Percentiles rank a stretch among this genome's conserved stretches.
These are phyloP conservation scores for Exephanes ischioxanthus DNA, from an alignment of 2,888 invertebrate species.

Conservation along the genomic window DNA sequence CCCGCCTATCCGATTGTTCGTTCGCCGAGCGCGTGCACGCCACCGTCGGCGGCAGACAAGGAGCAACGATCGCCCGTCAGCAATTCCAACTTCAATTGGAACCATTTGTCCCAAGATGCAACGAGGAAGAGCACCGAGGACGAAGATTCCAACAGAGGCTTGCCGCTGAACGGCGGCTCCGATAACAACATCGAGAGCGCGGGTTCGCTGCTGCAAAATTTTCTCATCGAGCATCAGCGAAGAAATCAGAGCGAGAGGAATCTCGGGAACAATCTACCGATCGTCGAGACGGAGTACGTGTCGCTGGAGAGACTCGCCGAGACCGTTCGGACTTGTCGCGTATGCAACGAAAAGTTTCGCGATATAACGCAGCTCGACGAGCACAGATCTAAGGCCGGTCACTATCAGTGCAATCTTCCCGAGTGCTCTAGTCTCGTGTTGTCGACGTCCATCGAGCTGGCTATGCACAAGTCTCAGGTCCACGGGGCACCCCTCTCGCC, in stretches of 20 bases:
- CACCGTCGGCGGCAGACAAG: conserved; percentile 29
- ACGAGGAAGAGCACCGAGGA: conserved; percentile 71
- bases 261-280: conserved; percentile 64
- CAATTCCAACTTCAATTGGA: conserved; percentile 79
- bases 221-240: conserved; percentile 81
- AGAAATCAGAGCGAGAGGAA: conserved; percentile 67
- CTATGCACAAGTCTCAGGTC: conserved; percentile 80
- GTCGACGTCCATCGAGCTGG: conserved; percentile 77
- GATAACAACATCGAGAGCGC: conserved; percentile 74
- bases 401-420: conserved; percentile 85
- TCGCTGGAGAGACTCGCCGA: conserved; percentile 88
- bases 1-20: conserved; percentile 62
- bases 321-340: conserved; percentile 87
- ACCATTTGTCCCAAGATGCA: conserved; percentile 75
- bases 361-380: conserved; percentile 86
- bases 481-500: conserved; percentile 79
- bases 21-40: conserved; percentile 13
- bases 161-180: conserved; percentile 66
- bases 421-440: conserved; percentile 82
- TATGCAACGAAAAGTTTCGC: conserved; percentile 88
- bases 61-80: conserved; percentile 63
- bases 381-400: conserved; percentile 87
- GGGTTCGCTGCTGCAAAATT: conserved; percentile 79
- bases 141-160: conserved; percentile 64
- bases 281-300: conserved; percentile 87